Evolutionary conservation across 1,140 invertebrate genomes (phyloP), one percentile per base, ranked within the genome.

Genomic region (Dinothrombium tinctorium): DNA sequence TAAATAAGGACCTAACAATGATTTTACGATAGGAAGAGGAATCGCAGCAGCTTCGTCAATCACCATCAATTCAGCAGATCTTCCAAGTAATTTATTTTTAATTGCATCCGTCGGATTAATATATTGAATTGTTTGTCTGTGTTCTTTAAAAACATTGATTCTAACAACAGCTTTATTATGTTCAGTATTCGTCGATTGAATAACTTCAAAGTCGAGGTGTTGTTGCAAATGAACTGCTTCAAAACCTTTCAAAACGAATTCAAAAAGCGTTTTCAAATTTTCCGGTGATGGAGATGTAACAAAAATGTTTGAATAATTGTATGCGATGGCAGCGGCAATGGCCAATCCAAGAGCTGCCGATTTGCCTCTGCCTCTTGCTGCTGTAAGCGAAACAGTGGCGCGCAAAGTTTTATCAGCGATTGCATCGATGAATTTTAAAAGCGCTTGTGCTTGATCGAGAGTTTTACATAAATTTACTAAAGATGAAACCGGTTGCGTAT

Each of bases 11-110:
- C 84, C 84, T 38, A 86, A 65, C 55, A 94, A 74, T 29, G 73
- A 69, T 52, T 84, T 84, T 0, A 99, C 89, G 49, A 84, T 69
- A 0, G 84, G 79, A 35, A 98, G 60, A 0, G 94, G 94, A 49
- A 99, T 98, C 15, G 92, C 94, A 3, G 92, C 94, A 8, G 94
- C 94, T 65, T 99, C 94, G 58, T 99, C 94, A 49, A 99, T 94
- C 17, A 96, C 72, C 22, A 98, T 63, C 11, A 99, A 59, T 61
- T 99, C 90, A 12, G 87, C 86, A 3, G 40, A 41, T 55, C 90
- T 84, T 14, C 76, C 74, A 21, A 96, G 62, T 47, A 47, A 22
- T 26, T 47, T 46, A 17, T 83, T 74, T 33, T 46, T 40, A 5
- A 71, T 69, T n/a, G 73, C 71, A 59, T 98, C 89, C 25, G 71